These are phyloP conservation scores for Alectura lathami DNA, from an alignment of 2,113 vertebrate genomes.

Conservation along the genomic window DNA sequence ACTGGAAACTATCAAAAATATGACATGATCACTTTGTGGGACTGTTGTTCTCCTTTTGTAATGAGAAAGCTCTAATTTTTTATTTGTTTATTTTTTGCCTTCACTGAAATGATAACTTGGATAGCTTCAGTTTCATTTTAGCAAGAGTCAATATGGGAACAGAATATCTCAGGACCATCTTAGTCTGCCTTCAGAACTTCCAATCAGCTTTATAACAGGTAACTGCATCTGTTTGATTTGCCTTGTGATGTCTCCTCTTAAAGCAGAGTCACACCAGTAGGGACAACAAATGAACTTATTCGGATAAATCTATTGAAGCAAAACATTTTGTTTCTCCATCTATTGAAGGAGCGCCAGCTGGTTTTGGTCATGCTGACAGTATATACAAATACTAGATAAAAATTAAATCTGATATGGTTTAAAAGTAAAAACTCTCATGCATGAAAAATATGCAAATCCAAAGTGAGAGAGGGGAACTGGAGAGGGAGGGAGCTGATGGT, in stretches of 20 bases:
- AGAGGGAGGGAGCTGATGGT: not conserved
- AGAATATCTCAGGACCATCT: not conserved
- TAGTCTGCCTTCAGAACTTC: not conserved
- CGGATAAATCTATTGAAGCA: not conserved
- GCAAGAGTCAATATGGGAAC: not conserved
- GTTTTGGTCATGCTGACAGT: not conserved
- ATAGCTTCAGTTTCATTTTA: not conserved
- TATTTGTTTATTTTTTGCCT: not conserved
- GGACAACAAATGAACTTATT: not conserved
- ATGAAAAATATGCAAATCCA: fast-evolving
- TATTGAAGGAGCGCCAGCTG: not conserved
- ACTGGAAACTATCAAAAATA: not conserved
- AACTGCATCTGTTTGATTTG: not conserved
- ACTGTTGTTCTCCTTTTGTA: not conserved
- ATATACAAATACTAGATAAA: not conserved
- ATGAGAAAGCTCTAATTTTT: not conserved
- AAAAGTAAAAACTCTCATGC: not conserved
- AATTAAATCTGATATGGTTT: not conserved
- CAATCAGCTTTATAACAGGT: not conserved
- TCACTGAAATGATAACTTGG: not conserved
- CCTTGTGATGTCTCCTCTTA: not conserved
- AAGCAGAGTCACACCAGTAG: not conserved
- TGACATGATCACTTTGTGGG: not conserved
- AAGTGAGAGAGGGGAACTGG: not conserved
- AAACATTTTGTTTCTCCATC: not conserved